Evolutionary conservation across 2,113 vertebrate genomes (phyloP).

Genomic region (Ciconia boyciana): DNA sequence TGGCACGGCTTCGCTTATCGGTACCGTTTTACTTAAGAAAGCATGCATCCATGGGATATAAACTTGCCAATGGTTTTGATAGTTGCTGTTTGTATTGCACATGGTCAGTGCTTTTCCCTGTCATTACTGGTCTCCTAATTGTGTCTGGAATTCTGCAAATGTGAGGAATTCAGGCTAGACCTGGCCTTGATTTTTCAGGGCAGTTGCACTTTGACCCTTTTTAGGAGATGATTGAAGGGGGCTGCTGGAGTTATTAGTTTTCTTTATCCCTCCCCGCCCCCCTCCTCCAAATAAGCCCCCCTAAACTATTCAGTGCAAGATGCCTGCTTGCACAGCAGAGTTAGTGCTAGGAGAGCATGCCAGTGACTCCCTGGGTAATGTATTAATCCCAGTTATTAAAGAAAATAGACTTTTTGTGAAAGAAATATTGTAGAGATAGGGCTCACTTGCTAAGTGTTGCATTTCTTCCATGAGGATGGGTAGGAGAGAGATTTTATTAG

Average conservation of each 20-base stretch:
- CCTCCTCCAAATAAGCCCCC: not conserved
- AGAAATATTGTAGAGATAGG: not conserved
- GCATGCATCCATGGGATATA: not conserved
- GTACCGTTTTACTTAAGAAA: constrained; percentile 12
- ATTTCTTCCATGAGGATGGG: not conserved
- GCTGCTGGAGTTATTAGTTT: constrained; percentile 22
- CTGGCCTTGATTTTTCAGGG: constrained; percentile 61
- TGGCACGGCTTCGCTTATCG: not conserved
- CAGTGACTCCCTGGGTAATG: not conserved
- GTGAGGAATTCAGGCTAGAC: constrained; percentile 64
- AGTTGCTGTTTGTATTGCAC: constrained; percentile 36
- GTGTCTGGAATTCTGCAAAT: constrained; percentile 68
- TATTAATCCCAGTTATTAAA: not conserved
- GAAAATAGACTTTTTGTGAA: not conserved
- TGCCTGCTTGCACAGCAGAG: not conserved
- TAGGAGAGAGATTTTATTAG: not conserved
- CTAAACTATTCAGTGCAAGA: not conserved
- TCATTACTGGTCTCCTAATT: constrained; percentile 41
- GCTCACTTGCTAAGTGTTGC: constrained; percentile 23
- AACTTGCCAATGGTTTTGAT: constrained; percentile 58
- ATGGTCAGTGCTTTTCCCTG: not conserved
- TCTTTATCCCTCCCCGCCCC: not conserved
- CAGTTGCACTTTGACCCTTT: constrained; percentile 64
- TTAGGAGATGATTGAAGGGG: constrained; percentile 43
- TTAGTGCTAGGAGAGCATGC: not conserved